Base-by-base conservation (phyloP, 2,797 vertebrate species). In the Cichlasoma orientale region DNA sequence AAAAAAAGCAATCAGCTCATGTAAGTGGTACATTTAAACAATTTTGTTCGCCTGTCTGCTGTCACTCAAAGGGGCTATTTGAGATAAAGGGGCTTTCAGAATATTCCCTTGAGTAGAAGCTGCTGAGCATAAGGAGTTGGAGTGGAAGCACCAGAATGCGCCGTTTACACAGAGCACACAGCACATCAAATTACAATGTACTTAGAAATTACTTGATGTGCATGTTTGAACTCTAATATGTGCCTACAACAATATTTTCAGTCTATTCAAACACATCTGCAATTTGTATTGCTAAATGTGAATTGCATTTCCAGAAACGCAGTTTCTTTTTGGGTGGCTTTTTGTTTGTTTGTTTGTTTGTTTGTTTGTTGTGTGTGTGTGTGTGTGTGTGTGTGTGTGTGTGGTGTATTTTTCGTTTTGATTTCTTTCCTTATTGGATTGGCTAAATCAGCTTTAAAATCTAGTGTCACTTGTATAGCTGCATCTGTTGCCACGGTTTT, bases 11-110 rank as follows among this genome's bases (percentile, higher is more conserved):
- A 89, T 82, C 72, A 74, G 84, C 63, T 79, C 9, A 8, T 91
- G 86, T 91, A 94, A 95, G 91, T 91, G 87, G 73, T 92, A 79
- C 90, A 89, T 92, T 95, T 93, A 93, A 93, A 93, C 91, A 78
- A 85, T 94, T 93, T 87, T 88, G 90, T 93, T 92, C 93, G 88
- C 89, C 85, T 90, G 90, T 92, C 88, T 92, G 82, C 90, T 91
- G 92, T 93, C 93, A 93, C 86, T 93, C 91, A 94, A 91, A 94
- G 33, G 75, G 72, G 59, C 74, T 86, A 75, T 92, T 94, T 89
- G 82, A 92, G 84, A 93, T 80, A 72, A 86, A 90, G 89, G 87
- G 78, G 80, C 86, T 92, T 90, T 93, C 86, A 86, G 85, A 76
- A 88, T 87, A 91, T 78, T 93, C 94, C 92, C 92, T 76, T 56